Evolutionary conservation across 2,113 vertebrate species (phyloP), one percentile per base, ranked within the genome.

Genomic region (Stigmatopora argus): DNA sequence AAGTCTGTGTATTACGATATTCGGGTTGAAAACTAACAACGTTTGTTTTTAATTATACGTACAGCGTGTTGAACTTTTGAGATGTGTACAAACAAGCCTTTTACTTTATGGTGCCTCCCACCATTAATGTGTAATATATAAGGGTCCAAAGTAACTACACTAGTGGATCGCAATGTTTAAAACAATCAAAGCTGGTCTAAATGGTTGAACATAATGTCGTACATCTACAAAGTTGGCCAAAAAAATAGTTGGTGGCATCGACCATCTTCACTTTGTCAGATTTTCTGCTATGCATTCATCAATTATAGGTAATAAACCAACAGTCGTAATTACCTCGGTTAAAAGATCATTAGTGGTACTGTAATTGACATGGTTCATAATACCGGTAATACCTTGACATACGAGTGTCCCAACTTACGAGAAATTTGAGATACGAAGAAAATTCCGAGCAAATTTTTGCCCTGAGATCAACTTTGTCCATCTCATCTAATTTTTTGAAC

Each of bases 1-100:
- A 18, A 84, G 79, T 49, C 3, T 23, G 21, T 26, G 52, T 23
- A 23, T 55, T 55, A 15, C 26, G 52, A 53, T 53, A 53, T 23
- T 56, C 21, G 5, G 26, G 14, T 31, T 17, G 13, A 31, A 56
- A 17, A 56, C 15, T 15, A 31, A 56, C 13, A 56, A 31, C 2
- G 26, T 31, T 31, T 5, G 23, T 2, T 56, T 31, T 15, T 56
- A 31, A 7, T 19, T 26, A 26, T 3, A 13, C n/a, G 19, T 59
- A 9, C 19, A 44, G 58, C 5, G n/a, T 44, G n/a, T 12, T 2
- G 11, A 59, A 60, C n/a, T 44, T 21, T 56, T 31, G 5, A 21
- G 15, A 23, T 14, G 5, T 53, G n/a, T 23, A 19, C 53, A 56
- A 56, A 56, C 13, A 13, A 44, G n/a, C 41, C 9, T 60, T 44